Base-by-base conservation (phyloP, 2,113 vertebrate species). In the Clarias batrachus region DNA sequence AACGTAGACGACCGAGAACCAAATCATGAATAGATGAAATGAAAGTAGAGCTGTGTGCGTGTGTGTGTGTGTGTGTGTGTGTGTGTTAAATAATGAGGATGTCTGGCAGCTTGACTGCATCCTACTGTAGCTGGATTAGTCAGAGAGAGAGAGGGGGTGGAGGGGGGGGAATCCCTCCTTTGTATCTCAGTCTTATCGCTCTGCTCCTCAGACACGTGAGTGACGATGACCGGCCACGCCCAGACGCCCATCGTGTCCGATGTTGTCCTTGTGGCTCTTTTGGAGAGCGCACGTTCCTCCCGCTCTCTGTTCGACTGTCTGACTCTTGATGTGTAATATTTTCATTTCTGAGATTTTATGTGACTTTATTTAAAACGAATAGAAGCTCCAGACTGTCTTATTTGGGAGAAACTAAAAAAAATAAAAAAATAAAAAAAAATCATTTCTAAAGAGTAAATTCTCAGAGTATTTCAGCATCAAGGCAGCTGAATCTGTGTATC, bases 91-190 rank as follows among this genome's bases (percentile, higher is more conserved):
- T 85, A 77, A 85, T 77, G 59, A 85, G 71, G 25, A 21, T 77
- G 83, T 27, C 83, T 85, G 63, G 41, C 59, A 65, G 83, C 59
- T 77, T 52, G 73, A 21, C 21, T 77, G 59, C 14, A 60, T 48
- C 73, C 71, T 27, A 76, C 73, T 76, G 83, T 77, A 37, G 77
- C n/a, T 54, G 71, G 66, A 85, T 85, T 60, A 85, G 56, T 63
- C 30, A 84, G 33, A n/a, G 16, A 77, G 19, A 70, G 14, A 70
- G 65, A 33, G 57, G 27, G 21, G 48, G 52, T 56, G 17, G 59
- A 48, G 21, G 48, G 52, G 56, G 17, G 59, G 60, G 25, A 54
- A 65, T 65, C 83, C 83, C 71, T 77, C n/a, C 37, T 48, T 74
- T 60, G 54, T 78, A 85, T 63, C 73, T 30, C 59, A 77, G 2